phyloP scores from a whole-genome alignment of 2,113 vertebrate species.

The Ifrita kowaldi region DNA sequence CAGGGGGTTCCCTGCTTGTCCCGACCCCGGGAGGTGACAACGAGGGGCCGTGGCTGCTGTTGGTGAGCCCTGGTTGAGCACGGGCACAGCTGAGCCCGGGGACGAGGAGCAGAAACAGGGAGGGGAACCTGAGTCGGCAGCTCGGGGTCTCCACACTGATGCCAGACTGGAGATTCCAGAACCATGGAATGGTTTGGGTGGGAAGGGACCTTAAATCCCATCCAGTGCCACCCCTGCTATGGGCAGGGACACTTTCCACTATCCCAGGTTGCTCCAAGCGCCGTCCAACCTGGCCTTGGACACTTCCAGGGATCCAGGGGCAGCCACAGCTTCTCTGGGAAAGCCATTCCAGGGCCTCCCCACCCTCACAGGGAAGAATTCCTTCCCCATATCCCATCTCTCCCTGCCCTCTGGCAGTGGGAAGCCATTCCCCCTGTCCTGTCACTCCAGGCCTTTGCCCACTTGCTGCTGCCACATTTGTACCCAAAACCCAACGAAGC shows the following conservation, averaged over 20 bases:
- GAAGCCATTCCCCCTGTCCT: not conserved
- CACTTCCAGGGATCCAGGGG: not conserved
- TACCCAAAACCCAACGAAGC: accelerated
- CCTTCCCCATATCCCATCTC: not conserved
- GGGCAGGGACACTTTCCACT: not conserved
- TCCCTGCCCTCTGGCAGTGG: not conserved
- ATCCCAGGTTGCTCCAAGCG: not conserved
- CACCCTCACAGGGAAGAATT: not conserved
- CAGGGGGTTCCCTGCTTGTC: not conserved
- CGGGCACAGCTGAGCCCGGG: not conserved
- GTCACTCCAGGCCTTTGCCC: not conserved
- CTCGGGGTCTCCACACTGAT: not conserved
- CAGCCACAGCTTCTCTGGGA: not conserved
- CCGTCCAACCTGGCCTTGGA: accelerated
- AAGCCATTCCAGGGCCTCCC: not conserved
- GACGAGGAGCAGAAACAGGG: not conserved
- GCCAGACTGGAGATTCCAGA: not conserved
- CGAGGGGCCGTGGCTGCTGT: accelerated
- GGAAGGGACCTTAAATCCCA: not conserved
- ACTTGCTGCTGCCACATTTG: not conserved
- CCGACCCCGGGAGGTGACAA: not conserved
- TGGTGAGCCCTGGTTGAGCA: not conserved
- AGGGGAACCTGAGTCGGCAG: not conserved
- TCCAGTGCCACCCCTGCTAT: not conserved
- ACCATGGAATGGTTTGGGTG: not conserved